Evolutionary conservation across 2,113 vertebrate species (phyloP).

Genomic region (Urocitellus parryii): DNA sequence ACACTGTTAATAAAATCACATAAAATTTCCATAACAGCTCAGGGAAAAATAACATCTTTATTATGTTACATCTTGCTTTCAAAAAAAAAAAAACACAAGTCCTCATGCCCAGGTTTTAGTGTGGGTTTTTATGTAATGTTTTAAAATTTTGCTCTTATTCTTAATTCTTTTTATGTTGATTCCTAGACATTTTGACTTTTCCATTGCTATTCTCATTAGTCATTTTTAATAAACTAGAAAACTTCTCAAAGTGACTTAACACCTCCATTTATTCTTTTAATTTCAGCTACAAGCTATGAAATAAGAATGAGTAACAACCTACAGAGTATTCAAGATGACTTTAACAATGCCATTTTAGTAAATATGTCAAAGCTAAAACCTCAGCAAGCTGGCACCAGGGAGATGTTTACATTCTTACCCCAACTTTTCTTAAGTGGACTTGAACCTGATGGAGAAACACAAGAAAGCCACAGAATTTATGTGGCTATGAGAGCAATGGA

Average conservation of each 20-base stretch:
- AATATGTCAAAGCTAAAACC: slow-evolving; percentile 77
- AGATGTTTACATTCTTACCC: slow-evolving; percentile 82
- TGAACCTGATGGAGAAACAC: slow-evolving; percentile 28
- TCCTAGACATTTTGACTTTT: neutral
- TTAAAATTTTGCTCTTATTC: slow-evolving; percentile 24
- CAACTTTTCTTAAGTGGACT: slow-evolving; percentile 35
- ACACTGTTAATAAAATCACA: slow-evolving; percentile 1
- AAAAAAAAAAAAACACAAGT: neutral
- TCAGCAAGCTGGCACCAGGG: slow-evolving; percentile 78
- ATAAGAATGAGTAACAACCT: slow-evolving; percentile 82
- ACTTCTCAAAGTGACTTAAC: neutral
- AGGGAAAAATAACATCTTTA: neutral
- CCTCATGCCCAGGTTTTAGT: slow-evolving; percentile 19
- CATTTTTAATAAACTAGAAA: slow-evolving; percentile 44
- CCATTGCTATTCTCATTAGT: neutral
- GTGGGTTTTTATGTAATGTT: neutral
- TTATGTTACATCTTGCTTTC: slow-evolving; percentile 35
- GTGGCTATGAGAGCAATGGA: slow-evolving; percentile 82
- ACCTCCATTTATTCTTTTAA: slow-evolving; percentile 39
- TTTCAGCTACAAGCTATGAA: slow-evolving; percentile 86
- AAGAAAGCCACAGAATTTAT: slow-evolving; percentile 79
- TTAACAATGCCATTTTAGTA: slow-evolving; percentile 76
- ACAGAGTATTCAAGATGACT: slow-evolving; percentile 77
- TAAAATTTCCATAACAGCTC: neutral
- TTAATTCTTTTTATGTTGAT: neutral